phyloP scores from a whole-genome alignment of 2,797 vertebrate genomes.

The Odontamblyopus rebecca region DNA sequence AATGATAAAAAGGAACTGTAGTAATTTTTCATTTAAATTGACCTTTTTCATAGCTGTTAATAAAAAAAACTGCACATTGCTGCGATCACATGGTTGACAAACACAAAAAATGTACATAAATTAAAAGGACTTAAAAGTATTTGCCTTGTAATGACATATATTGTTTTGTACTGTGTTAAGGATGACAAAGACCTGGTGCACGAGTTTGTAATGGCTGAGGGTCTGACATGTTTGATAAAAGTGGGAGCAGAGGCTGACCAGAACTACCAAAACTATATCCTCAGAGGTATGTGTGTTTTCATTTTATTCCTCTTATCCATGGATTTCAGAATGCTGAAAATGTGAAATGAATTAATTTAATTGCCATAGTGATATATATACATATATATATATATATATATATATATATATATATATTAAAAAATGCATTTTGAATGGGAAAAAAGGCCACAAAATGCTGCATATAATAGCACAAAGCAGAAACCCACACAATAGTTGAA shows the following conservation, averaged over 20 bases:
- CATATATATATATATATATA: no score
- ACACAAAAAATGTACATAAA: not conserved
- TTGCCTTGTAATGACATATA: not conserved
- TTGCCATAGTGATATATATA: no score
- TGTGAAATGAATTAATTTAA: no score
- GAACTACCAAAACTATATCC: slow-evolving; percentile 98
- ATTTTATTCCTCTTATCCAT: not conserved
- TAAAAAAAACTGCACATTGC: slow-evolving; percentile 30
- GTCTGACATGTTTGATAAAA: slow-evolving; percentile 93
- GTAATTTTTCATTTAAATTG: not conserved
- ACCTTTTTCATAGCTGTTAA: not conserved
- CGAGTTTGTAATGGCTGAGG: slow-evolving; percentile 93
- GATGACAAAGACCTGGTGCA: slow-evolving; percentile 98
- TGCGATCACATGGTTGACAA: slow-evolving; percentile 48
- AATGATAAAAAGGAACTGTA: not conserved
- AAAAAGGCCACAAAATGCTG: no score
- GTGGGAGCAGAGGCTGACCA: slow-evolving; percentile 94
- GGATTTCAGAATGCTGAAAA: no score
- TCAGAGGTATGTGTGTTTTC: slow-evolving; percentile 80
- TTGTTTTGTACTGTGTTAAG: slow-evolving; percentile 59
- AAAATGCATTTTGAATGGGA: no score
- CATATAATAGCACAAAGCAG: no score
- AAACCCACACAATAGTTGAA: not conserved
- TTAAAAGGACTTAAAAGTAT: not conserved
- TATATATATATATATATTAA: no score